A percentile compares a stretch with the other conserved stretches of the same genome.
Evolutionary conservation across 2,797 vertebrate genomes (phyloP).

Genomic region (Alfaro cultratus): DNA sequence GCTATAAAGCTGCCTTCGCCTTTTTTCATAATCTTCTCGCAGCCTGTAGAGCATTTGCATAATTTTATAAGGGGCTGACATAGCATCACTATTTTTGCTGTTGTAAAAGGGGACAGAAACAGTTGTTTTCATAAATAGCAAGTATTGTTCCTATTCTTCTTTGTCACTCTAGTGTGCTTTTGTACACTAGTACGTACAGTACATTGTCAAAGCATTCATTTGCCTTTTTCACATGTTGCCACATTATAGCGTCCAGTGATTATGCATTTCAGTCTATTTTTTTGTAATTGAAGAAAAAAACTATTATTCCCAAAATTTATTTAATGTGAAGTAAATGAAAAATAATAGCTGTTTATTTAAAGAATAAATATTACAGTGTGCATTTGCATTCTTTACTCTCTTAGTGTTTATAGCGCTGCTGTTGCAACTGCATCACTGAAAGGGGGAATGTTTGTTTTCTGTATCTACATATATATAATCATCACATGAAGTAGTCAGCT

Average conservation of each 20-base stretch:
- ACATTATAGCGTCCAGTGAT: background rate
- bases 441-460: background rate
- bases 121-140: conserved; percentile 34
- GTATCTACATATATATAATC: background rate
- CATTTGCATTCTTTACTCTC: background rate
- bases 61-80: background rate
- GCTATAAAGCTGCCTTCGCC: background rate
- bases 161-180: background rate
- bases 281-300: background rate
- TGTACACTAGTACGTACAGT: background rate
- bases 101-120: conserved; percentile 20
- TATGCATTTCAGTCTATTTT: background rate
- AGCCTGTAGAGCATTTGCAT: background rate
- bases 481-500: conserved; percentile 26
- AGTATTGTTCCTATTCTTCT: background rate
- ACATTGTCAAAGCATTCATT: background rate
- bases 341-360: background rate
- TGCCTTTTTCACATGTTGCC: background rate
- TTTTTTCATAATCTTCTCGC: background rate
- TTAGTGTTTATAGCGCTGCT: background rate
- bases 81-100: conserved; percentile 40
- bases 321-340: background rate
- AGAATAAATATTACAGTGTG: background rate
- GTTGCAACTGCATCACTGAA: conserved; percentile 20
- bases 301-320: background rate